Evolutionary conservation across 2,797 vertebrate species (phyloP).

Genomic region (Coracias cyanogaster): DNA sequence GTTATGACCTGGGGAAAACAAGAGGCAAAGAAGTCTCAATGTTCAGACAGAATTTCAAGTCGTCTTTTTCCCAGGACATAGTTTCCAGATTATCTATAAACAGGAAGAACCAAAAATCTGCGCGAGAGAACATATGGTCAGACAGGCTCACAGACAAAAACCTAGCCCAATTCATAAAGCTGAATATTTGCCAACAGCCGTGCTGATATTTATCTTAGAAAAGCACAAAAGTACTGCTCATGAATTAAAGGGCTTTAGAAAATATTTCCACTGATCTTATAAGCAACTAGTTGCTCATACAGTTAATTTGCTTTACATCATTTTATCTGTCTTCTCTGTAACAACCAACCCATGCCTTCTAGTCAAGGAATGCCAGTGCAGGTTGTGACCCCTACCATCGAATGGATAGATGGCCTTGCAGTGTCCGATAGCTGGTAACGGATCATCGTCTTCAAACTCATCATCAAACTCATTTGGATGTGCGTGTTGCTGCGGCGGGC

Average conservation of each 20-base stretch:
- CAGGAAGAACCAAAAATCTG: constrained; percentile 15
- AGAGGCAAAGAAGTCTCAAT: constrained; percentile 13
- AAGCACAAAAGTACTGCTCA: neutral
- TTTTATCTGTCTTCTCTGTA: neutral
- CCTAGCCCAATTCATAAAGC: neutral
- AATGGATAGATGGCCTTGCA: constrained; percentile 98
- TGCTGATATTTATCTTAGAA: constrained; percentile 31
- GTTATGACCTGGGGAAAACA: constrained; percentile 87
- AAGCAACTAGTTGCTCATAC: neutral
- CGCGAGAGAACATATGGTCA: constrained; percentile 27
- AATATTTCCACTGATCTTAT: neutral
- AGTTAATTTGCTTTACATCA: neutral
- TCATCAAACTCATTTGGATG: constrained; percentile 93
- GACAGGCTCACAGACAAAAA: constrained; percentile 7
- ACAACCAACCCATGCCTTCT: neutral
- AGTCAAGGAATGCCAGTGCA: neutral
- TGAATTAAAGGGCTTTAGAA: neutral
- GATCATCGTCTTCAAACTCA: constrained; percentile 97
- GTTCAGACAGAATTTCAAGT: constrained; percentile 32
- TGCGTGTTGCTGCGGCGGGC: constrained; percentile 83
- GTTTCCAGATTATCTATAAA: constrained; percentile 31
- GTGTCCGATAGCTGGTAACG: constrained; percentile 94
- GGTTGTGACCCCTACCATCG: constrained; percentile 83
- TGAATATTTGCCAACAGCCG: constrained; percentile 22
- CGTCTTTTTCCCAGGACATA: constrained; percentile 3